Conservation (phyloP, 2,888 invertebrate species). For the Ctena decussata region DNA sequence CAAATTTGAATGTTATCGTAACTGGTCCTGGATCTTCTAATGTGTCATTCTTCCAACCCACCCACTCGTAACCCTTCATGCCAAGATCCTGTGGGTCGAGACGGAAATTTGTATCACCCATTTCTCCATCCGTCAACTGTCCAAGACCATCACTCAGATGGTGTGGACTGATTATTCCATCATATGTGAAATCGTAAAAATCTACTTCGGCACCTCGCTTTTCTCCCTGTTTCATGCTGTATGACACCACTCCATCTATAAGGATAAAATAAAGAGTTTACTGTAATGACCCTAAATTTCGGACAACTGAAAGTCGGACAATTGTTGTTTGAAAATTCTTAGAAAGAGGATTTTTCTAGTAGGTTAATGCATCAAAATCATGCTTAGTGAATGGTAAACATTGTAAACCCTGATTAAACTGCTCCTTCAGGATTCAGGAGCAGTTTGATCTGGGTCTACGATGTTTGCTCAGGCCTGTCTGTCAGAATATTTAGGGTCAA, state of each 20-base stretch:
- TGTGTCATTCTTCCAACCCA: slow-evolving; percentile 93
- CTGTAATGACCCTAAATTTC: no score
- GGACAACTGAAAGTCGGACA: no score
- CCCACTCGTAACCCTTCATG: slow-evolving; percentile 93
- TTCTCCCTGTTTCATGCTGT: slow-evolving; percentile 97
- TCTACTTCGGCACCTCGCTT: slow-evolving; percentile 93
- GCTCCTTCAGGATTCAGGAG: no score
- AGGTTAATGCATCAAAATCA: no score
- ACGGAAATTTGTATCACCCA: slow-evolving; percentile 92
- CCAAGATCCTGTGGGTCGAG: slow-evolving; percentile 90
- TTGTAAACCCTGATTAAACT: no score
- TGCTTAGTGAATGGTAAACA: no score
- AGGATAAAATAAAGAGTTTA: no score
- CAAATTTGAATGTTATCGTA: slow-evolving; percentile 94
- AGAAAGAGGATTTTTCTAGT: no score
- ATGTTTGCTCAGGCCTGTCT: no score
- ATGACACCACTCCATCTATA: slow-evolving; percentile 94
- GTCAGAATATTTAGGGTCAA: no score
- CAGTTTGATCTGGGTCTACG: no score
- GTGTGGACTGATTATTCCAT: slow-evolving; percentile 90
- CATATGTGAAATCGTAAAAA: slow-evolving; percentile 94
- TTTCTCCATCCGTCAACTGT: slow-evolving; percentile 93
- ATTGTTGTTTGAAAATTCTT: no score
- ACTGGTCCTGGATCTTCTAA: slow-evolving; percentile 89
- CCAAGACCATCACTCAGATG: slow-evolving; percentile 93